Conservation (phyloP, 2,888 invertebrate species). For the Vesta saturnalis region DNA sequence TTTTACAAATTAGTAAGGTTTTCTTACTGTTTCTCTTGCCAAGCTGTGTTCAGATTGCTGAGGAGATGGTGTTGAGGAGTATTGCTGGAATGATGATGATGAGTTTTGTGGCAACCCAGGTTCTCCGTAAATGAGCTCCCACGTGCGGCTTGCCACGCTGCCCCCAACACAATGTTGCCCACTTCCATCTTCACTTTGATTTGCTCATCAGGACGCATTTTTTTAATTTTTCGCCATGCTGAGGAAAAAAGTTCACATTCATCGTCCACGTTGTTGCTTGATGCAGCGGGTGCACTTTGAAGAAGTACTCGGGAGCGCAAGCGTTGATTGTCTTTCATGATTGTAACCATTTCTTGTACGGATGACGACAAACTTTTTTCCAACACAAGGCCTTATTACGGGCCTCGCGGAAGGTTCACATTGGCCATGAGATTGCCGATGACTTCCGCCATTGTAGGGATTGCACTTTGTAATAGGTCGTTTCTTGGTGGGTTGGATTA, state of each 20-base stretch:
- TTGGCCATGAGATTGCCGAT: no score
- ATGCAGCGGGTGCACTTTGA: neutral
- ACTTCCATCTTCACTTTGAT: neutral
- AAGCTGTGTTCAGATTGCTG: neutral
- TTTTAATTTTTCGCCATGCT: neutral
- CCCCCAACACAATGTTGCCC: neutral
- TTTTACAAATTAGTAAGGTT: neutral
- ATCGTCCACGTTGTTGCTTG: conserved; percentile 3
- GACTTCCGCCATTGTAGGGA: no score
- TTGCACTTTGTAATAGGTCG: no score
- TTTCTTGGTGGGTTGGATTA: no score
- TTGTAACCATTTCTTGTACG: no score
- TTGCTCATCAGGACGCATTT: neutral
- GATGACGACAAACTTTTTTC: no score
- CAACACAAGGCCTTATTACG: no score
- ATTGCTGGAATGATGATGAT: neutral
- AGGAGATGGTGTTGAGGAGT: neutral
- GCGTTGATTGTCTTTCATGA: no score
- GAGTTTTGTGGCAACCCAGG: neutral
- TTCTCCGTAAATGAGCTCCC: neutral
- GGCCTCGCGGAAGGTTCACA: no score
- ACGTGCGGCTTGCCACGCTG: neutral
- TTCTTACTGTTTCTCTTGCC: neutral
- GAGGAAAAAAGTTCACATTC: neutral
- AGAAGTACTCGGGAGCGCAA: neutral